Base-by-base conservation (phyloP, 2,113 vertebrate species). In the Gyps fulvus region DNA sequence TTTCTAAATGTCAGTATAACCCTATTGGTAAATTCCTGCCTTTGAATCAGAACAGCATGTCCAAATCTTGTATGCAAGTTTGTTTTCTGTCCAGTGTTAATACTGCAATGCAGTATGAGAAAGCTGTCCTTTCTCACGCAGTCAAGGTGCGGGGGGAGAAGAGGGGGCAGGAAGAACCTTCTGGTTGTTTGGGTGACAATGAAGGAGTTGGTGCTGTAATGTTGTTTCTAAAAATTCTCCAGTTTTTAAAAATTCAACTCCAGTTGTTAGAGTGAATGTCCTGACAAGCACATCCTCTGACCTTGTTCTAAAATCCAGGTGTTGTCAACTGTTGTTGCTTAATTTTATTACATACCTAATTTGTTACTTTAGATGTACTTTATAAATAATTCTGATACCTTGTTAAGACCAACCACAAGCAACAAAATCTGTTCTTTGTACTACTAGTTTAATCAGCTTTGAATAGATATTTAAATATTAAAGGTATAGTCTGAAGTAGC, bases 71-170 rank as follows among this genome's bases (percentile, higher is more conserved):
- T 36, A 43, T 79, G 87, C 87, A 65, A 91, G 86, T 97, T 97
- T 96, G 95, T 92, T 93, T 88, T 80, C 66, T 94, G 83, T 83
- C 83, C 83, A 26, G 10, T 12, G 16, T 76, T 65, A 52, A 55
- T 77, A 17, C 94, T 95, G 93, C 96, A 97, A 80, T 97, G 96
- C 95, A 86, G 71, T 32, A 40, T 20, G 47, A 74, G 79, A 80
- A 52, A 69, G 78, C 86, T 0, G 26, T 83, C 74, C 95, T 97
- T 87, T 63, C 63, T 50, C 49, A 20, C 4, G 11, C 73, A 87
- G 40, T 61, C 58, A 61, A 42, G 43, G 69, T 81, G 83, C 3
- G 1, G 23, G 2, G 18, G 27, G 11, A 4, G 23, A 32, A 25
- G 36, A 77, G 29, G 47, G 38, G 27, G 20, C 38, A 55, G 62